Evolutionary conservation across 2,113 vertebrate genomes (phyloP).

Genomic region (Austrofundulus limnaeus): DNA sequence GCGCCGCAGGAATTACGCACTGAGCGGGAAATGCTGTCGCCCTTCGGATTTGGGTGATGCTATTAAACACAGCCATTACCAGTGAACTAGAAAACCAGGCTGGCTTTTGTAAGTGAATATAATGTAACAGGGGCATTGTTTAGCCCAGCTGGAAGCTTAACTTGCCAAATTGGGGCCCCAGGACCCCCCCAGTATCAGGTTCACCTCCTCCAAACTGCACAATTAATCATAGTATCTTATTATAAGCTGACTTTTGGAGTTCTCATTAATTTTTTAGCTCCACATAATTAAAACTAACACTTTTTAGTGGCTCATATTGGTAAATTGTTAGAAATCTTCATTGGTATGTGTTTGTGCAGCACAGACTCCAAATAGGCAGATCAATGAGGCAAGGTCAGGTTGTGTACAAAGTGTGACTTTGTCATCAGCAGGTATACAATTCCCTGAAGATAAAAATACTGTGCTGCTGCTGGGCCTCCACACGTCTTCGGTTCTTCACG

Average conservation of each 20-base stretch:
- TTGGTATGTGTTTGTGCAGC: conserved; percentile 4
- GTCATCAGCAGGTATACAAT: conserved; percentile 42
- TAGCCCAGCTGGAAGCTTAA: not conserved
- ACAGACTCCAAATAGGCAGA: conserved; percentile 58
- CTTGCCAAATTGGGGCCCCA: not conserved
- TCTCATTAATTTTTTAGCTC: not conserved
- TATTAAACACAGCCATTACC: not conserved
- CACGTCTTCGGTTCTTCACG: not conserved
- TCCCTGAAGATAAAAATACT: conserved; percentile 43
- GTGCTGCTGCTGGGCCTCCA: not conserved
- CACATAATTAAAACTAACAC: not conserved
- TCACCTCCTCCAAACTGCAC: not conserved
- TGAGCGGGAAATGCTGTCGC: not conserved
- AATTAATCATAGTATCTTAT: not conserved
- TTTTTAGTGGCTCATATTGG: not conserved
- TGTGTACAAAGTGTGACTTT: conserved; percentile 57
- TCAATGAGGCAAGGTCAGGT: conserved; percentile 68
- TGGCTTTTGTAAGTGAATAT: not conserved
- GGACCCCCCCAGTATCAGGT: conserved; percentile 5
- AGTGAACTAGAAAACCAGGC: conserved; percentile 3
- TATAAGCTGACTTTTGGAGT: not conserved
- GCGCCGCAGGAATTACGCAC: no score
- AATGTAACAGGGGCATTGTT: not conserved
- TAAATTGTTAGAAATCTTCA: not conserved
- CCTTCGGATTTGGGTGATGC: not conserved